phyloP scores from a whole-genome alignment of 2,888 invertebrate genomes.

The Melanchra persicariae region DNA sequence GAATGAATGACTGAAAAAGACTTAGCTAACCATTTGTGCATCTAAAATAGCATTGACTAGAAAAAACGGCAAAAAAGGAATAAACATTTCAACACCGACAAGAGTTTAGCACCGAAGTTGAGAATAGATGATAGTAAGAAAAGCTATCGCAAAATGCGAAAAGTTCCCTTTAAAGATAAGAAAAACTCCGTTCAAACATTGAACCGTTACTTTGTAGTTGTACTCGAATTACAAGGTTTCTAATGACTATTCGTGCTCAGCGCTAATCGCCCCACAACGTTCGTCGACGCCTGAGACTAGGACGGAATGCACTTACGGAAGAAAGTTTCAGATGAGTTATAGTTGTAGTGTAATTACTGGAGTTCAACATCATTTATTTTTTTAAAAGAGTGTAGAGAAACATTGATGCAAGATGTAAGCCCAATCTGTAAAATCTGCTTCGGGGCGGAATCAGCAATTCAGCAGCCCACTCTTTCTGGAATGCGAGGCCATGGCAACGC shows the following conservation, averaged over 20 bases:
- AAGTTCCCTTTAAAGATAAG: constrained; percentile 2
- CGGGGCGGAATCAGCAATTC: too few species aligned
- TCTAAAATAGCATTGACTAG: background rate
- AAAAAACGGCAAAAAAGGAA: background rate
- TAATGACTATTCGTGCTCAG: constrained; percentile 44
- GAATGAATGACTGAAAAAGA: too few species aligned
- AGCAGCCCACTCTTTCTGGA: too few species aligned
- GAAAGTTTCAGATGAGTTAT: constrained; percentile 47
- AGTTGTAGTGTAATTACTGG: constrained; percentile 28
- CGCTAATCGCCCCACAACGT: constrained; percentile 26
- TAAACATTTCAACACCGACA: too few species aligned
- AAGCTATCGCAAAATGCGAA: constrained; percentile 18
- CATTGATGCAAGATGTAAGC: too few species aligned
- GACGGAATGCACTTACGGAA: constrained; percentile 33
- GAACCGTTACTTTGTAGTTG: constrained; percentile 25
- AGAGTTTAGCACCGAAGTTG: background rate
- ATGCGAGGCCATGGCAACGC: too few species aligned
- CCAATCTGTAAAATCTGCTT: too few species aligned
- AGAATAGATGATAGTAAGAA: constrained; percentile 2
- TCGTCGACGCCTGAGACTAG: constrained; percentile 1
- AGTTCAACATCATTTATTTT: background rate
- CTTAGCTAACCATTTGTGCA: too few species aligned
- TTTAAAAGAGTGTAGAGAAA: too few species aligned
- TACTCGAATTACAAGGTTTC: constrained; percentile 28
- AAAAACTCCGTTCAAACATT: constrained; percentile 19